Conservation (phyloP, 1,140 invertebrate species). For the Drosophila mauritiana region DNA sequence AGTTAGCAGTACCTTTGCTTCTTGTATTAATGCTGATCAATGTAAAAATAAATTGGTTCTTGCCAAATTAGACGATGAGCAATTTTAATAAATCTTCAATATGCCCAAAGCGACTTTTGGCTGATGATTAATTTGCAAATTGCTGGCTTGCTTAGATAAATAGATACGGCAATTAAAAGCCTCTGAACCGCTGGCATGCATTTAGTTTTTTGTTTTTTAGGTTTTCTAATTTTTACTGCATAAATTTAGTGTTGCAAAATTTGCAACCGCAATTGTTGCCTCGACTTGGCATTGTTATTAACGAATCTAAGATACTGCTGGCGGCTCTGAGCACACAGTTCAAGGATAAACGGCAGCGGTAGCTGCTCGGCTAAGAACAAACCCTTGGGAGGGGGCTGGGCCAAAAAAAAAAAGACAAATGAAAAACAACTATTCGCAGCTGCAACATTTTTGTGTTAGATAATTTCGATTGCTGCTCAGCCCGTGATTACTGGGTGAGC, state of each 20-base stretch:
- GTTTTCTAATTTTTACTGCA: constrained; percentile 53
- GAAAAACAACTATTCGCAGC: constrained; percentile 41
- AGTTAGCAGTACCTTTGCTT: constrained; percentile 7
- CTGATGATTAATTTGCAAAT: constrained; percentile 55
- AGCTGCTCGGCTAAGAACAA: constrained; percentile 45
- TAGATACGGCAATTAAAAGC: constrained; percentile 47
- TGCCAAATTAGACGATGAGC: constrained; percentile 16
- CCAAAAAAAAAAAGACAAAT: not conserved
- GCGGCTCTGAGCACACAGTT: constrained; percentile 51
- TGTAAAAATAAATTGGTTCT: constrained; percentile 56
- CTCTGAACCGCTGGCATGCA: constrained; percentile 47
- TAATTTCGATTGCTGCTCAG: constrained; percentile 57
- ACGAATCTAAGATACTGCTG: constrained; percentile 54
- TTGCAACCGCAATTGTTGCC: constrained; percentile 48
- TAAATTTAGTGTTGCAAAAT: constrained; percentile 68
- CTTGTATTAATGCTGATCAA: constrained; percentile 40
- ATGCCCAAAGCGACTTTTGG: constrained; percentile 12
- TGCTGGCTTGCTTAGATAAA: constrained; percentile 40
- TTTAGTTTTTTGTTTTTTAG: constrained; percentile 38
- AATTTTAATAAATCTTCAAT: constrained; percentile 39
- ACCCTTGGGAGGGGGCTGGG: constrained; percentile 41
- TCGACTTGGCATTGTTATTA: constrained; percentile 70
- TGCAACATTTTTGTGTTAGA: constrained; percentile 66
- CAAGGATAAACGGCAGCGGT: constrained; percentile 64
- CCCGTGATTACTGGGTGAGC: constrained; percentile 44